phyloP scores from a whole-genome alignment of 2,113 vertebrate genomes.

The Mugil cephalus region DNA sequence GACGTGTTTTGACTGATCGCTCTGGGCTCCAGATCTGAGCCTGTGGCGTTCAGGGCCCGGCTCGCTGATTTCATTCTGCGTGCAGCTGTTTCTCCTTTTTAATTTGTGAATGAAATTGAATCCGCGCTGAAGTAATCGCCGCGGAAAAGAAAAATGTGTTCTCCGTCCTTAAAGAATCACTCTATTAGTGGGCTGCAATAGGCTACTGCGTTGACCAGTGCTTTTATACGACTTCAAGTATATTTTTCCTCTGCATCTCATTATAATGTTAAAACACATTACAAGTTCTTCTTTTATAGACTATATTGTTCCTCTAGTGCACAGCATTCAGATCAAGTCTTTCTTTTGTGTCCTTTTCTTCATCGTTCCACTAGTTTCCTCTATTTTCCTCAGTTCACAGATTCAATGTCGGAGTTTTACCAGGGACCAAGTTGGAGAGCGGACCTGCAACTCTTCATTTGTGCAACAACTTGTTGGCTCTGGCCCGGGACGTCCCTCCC shows the following conservation, averaged over 20 bases:
- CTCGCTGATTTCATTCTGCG: slow-evolving; percentile 35
- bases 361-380: background rate
- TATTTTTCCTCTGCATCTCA: background rate
- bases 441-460: slow-evolving; percentile 95
- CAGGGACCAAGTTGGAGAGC: slow-evolving; percentile 93
- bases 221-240: background rate
- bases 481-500: slow-evolving; percentile 89
- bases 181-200: background rate
- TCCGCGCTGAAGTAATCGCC: slow-evolving; percentile 29
- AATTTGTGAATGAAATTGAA: slow-evolving; percentile 41
- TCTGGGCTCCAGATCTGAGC: slow-evolving; percentile 46
- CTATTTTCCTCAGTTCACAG: slow-evolving; percentile 88
- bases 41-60: background rate
- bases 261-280: background rate
- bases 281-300: background rate
- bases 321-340: background rate
- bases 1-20: slow-evolving; percentile 37
- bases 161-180: background rate
- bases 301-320: background rate
- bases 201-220: background rate
- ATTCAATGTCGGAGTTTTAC: slow-evolving; percentile 91
- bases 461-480: slow-evolving; percentile 92
- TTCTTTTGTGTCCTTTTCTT: background rate
- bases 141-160: background rate
- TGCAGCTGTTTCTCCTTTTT: slow-evolving; percentile 59